Percentiles rank a stretch among this genome's conserved stretches.
These are phyloP conservation scores for Microtus ochrogaster DNA, from an alignment of 2,113 vertebrate genomes.

Conservation along the genomic window DNA sequence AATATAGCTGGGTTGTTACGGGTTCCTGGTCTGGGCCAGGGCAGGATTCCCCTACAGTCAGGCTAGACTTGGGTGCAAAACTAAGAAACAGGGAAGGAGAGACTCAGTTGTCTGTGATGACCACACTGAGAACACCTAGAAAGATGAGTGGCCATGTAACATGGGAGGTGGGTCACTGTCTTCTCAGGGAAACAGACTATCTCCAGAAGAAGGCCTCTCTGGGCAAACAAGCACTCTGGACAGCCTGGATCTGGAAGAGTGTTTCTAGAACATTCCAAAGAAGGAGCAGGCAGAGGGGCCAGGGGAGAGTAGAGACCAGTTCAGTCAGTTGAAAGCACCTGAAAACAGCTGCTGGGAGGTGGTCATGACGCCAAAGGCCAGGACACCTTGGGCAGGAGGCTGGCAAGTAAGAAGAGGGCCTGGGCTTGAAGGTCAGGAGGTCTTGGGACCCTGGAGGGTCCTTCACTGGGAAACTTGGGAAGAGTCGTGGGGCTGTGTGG, in stretches of 20 bases:
- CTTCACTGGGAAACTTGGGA: neutral
- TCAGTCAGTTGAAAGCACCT: neutral
- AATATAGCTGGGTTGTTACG: no score
- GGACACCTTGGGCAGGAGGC: neutral
- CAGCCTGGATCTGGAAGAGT: neutral
- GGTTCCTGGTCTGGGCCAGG: neutral
- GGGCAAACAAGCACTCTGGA: neutral
- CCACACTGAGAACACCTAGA: neutral
- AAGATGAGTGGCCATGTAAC: neutral
- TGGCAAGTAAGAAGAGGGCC: neutral
- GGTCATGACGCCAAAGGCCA: neutral
- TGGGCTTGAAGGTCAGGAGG: neutral
- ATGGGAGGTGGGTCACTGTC: neutral
- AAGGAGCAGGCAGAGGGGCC: neutral
- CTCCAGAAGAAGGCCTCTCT: neutral
- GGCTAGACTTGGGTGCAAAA: neutral
- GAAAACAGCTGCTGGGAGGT: neutral
- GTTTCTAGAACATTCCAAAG: neutral
- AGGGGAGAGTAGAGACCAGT: neutral
- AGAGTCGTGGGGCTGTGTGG: no score
- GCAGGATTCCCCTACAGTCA: neutral
- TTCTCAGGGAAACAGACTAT: neutral
- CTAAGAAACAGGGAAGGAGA: neutral
- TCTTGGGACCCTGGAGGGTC: neutral
- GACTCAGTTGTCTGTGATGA: neutral